Evolutionary conservation across 2,113 vertebrate species (phyloP), one percentile per base, ranked within the genome.

Genomic region (Pseudonaja textilis): DNA sequence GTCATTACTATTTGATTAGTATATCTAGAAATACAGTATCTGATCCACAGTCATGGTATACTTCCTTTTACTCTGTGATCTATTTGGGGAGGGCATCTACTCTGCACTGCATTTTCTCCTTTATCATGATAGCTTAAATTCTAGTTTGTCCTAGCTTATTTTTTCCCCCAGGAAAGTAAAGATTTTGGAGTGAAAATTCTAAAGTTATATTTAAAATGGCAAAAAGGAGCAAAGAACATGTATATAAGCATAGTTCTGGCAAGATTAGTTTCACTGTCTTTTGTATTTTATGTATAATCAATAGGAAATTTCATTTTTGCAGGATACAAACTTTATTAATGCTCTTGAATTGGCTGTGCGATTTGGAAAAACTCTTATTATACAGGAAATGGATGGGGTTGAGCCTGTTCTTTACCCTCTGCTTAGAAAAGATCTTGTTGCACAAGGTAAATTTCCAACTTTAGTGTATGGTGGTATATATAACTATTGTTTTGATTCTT

Each of bases 351-450:
- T 99, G 93, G 98, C 99, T 3, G 99, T 99, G 90, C 98, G 99
- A 95, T 99, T 99, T 97, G 99, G 99, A 56, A 99, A 99, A 97
- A 99, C 99, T 0, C 98, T 99, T 91, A 98, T 99, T 96, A 98
- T 99, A 95, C 99, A 99, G 96, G 99, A 99, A 96, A 97, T 99
- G 98, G 99, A 99, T 96, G 98, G 98, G 91, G 98, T 99, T 93
- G 99, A 99, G 96, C 99, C 99, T 81, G 99, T 99, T 20, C 98
- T 99, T 93, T 99, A 99, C 95, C 98, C 99, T 0, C 95, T 99
- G 87, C 95, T 99, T 95, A 98, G 99, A 96, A 98, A 97, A 95
- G 99, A 99, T 96, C 98, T 99, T 87, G 97, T 99, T 93, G 98
- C 98, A 93, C 99, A 99, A 97, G 99, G 99, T 99, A 97, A 97